Percentiles rank a stretch among this genome's conserved stretches.
Conservation (phyloP, 2,888 invertebrate species). For the Rugalucina vietnamica region DNA sequence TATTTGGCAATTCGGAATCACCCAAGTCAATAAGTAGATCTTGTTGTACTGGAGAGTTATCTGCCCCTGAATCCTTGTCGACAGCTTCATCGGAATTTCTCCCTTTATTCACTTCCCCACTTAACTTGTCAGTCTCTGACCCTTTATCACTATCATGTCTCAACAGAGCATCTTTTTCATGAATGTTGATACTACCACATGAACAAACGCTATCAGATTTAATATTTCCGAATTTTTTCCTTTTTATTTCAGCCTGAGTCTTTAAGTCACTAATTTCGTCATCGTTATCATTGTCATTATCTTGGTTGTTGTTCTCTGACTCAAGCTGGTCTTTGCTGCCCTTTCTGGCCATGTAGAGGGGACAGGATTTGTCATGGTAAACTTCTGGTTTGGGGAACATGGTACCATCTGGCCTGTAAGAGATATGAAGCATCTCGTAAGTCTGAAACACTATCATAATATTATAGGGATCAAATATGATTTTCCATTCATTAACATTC, state of each 20-base stretch:
- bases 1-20: background rate
- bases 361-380: slow-evolving; percentile 76
- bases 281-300: background rate
- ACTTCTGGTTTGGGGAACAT: slow-evolving; percentile 73
- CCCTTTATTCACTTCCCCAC: slow-evolving; percentile 23
- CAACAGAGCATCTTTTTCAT: background rate
- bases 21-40: background rate
- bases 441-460: too few relatives aligned
- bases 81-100: background rate
- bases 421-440: too few relatives aligned
- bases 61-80: slow-evolving; percentile 6
- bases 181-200: slow-evolving; percentile 46
- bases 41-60: background rate
- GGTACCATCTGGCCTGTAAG: slow-evolving; percentile 65
- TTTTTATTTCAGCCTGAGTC: background rate
- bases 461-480: too few relatives aligned
- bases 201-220: slow-evolving; percentile 67
- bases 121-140: background rate
- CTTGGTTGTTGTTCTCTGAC: background rate
- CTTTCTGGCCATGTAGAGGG: slow-evolving; percentile 46
- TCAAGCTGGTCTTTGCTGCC: background rate
- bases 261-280: background rate
- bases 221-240: slow-evolving; percentile 25
- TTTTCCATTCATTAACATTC: too few relatives aligned
- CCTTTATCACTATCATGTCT: background rate